phyloP scores from a whole-genome alignment of 2,888 invertebrate species.

The Octodonta nipae region DNA sequence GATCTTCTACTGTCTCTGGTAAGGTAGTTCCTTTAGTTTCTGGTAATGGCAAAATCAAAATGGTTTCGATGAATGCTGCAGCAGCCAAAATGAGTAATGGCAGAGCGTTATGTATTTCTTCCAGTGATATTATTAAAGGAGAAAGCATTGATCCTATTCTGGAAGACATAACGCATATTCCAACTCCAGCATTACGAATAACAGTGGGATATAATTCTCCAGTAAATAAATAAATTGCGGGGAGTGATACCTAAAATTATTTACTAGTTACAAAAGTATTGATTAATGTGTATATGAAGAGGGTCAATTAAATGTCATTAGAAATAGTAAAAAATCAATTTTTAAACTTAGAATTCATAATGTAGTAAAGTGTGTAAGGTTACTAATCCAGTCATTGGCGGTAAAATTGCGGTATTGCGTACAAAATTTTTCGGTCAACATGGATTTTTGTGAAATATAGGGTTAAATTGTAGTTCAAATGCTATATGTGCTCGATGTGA shows the following conservation, averaged over 20 bases:
- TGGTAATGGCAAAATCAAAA: constrained; percentile 28
- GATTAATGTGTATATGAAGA: no score
- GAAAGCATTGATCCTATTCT: constrained; percentile 62
- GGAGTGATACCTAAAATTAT: constrained; percentile 44
- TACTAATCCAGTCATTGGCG: no score
- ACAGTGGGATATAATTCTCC: constrained; percentile 70
- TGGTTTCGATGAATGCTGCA: constrained; percentile 24
- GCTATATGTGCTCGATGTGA: no score
- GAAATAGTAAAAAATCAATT: no score
- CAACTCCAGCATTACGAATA: constrained; percentile 62
- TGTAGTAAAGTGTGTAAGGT: no score
- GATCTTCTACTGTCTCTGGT: constrained; percentile 43
- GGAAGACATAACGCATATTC: constrained; percentile 59
- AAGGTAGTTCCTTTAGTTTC: constrained; percentile 34
- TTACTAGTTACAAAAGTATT: no score
- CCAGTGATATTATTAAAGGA: constrained; percentile 27
- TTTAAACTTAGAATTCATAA: no score
- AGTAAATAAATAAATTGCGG: constrained; percentile 56
- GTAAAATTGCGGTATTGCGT: no score
- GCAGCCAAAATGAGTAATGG: constrained; percentile 28
- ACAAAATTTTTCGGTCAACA: no score
- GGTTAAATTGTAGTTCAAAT: no score
- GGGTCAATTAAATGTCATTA: no score
- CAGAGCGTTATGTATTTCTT: constrained; percentile 20
- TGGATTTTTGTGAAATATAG: no score